Conservation (phyloP, 2,888 invertebrate species). For the Diaprepes abbreviatus region DNA sequence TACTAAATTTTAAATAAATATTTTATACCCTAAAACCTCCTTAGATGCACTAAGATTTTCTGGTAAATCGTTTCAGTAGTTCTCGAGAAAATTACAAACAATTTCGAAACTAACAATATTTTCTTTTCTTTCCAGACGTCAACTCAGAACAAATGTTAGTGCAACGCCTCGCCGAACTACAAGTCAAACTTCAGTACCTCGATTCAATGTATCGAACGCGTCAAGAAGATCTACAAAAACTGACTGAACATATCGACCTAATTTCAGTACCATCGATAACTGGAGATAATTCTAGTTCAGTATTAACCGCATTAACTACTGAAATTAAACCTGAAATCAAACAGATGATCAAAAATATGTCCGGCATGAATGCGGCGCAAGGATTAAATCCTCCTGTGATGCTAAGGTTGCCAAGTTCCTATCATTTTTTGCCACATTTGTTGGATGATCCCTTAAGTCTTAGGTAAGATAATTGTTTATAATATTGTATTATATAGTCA, state of each 20-base stretch:
- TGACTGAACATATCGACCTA: constrained; percentile 76
- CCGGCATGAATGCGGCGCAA: constrained; percentile 69
- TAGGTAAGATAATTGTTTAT: constrained; percentile 62
- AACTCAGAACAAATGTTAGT: constrained; percentile 77
- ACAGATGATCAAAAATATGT: constrained; percentile 66
- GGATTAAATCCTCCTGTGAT: constrained; percentile 65
- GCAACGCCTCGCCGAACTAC: constrained; percentile 81
- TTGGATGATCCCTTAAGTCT: constrained; percentile 83
- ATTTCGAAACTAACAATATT: no score
- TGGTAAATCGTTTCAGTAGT: no score
- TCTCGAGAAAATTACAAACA: no score
- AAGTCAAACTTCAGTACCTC: constrained; percentile 82
- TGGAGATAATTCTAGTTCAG: constrained; percentile 30
- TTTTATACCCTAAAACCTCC: no score
- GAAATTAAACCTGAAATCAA: constrained; percentile 63
- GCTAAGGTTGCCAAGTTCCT: constrained; percentile 83
- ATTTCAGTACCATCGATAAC: constrained; percentile 52
- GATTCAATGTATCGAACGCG: constrained; percentile 83
- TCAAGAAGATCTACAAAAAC: constrained; percentile 81
- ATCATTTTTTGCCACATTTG: constrained; percentile 90
- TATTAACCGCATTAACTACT: constrained; percentile 41
- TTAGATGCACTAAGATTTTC: no score
- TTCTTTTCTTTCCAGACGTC: constrained; percentile 70
- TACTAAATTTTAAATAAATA: no score
- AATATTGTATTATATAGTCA: no score